These are phyloP conservation scores for Coturnix japonica DNA, from an alignment of 2,113 vertebrate genomes.

Conservation along the genomic window DNA sequence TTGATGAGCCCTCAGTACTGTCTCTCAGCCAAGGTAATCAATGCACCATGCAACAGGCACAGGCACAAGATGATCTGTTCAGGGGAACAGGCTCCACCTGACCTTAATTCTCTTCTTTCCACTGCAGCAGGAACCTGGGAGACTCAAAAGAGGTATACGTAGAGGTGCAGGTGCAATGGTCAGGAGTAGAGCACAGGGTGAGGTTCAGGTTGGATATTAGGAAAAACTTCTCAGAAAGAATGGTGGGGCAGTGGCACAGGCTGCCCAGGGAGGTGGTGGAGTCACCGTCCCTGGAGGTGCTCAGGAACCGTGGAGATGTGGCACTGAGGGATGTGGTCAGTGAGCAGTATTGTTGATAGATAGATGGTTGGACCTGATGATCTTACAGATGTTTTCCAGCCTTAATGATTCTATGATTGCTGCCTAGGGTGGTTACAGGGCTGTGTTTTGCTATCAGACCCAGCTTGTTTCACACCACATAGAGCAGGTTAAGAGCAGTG, in stretches of 20 bases:
- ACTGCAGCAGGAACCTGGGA: not conserved
- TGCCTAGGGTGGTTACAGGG: not conserved
- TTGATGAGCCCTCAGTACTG: accelerated
- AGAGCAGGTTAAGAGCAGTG: not conserved
- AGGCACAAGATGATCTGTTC: not conserved
- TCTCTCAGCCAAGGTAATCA: not conserved
- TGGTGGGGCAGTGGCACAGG: too few relatives aligned
- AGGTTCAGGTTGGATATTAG: too few relatives aligned
- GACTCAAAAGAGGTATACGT: not conserved
- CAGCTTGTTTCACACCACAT: not conserved
- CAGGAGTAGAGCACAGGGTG: too few relatives aligned
- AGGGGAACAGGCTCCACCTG: not conserved
- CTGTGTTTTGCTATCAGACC: not conserved
- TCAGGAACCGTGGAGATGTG: too few relatives aligned
- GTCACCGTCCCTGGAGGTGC: too few relatives aligned
- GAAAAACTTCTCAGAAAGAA: too few relatives aligned
- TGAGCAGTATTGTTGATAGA: too few relatives aligned
- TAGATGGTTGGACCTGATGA: too few relatives aligned
- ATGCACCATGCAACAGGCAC: not conserved
- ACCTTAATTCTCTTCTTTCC: not conserved
- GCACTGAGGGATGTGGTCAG: too few relatives aligned
- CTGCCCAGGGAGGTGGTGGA: too few relatives aligned
- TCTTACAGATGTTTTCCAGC: too few relatives aligned
- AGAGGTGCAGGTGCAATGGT: accelerated
- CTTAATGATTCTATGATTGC: not conserved